Conservation (phyloP, 1,140 invertebrate species). For the Nasonia vitripennis region DNA sequence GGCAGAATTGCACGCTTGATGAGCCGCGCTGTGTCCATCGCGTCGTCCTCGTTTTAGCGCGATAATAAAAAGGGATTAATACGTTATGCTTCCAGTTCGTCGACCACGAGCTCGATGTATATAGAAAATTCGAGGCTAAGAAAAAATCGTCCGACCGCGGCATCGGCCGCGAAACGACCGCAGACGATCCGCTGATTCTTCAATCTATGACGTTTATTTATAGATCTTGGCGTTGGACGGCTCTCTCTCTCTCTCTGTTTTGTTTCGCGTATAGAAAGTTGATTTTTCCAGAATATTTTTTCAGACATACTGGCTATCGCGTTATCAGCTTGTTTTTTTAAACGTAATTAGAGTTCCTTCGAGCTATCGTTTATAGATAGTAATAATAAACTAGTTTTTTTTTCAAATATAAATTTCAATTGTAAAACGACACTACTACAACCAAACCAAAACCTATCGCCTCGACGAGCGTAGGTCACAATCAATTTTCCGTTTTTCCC, state of each 20-base stretch:
- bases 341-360: no score
- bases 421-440: no score
- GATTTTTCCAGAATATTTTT: no score
- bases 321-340: no score
- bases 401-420: no score
- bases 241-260: not conserved
- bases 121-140: not conserved
- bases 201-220: not conserved
- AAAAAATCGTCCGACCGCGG: not conserved
- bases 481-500: conserved; percentile 18
- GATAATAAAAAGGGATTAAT: not conserved
- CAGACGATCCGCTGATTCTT: not conserved
- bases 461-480: not conserved
- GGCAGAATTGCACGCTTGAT: not conserved
- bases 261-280: no score
- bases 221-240: not conserved
- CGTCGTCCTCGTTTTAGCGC: not conserved
- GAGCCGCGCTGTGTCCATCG: not conserved
- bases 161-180: not conserved
- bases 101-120: not conserved
- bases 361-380: no score
- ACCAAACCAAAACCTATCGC: not conserved
- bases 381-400: no score
- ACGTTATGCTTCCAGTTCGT: not conserved
- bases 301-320: no score